Percentiles rank a stretch among this genome's conserved stretches.
Evolutionary conservation across 2,888 invertebrate species (phyloP).

Genomic region (Tridacna gigas): DNA sequence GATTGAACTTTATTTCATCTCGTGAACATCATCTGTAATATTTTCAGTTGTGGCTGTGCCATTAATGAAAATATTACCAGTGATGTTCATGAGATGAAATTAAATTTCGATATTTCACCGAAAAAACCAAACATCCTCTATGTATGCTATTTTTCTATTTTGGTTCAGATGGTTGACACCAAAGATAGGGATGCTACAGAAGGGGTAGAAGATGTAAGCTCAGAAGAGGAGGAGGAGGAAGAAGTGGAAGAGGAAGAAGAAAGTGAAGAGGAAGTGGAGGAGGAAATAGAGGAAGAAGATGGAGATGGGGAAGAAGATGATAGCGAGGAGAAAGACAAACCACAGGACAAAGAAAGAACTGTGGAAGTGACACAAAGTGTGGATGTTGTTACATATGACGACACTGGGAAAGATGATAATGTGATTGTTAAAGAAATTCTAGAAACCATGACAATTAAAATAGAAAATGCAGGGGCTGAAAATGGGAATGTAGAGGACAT

Average conservation of each 20-base stretch:
- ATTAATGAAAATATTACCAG: no score
- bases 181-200: background rate
- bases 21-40: no score
- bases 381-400: constrained; percentile 48
- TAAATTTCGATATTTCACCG: no score
- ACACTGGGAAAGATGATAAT: constrained; percentile 50
- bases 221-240: constrained; percentile 45
- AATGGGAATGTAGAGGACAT: constrained; percentile 19
- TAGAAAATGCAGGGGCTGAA: constrained; percentile 36
- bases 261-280: constrained; percentile 37
- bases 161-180: background rate
- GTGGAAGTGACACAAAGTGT: constrained; percentile 52
- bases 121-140: no score
- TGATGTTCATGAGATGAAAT: no score
- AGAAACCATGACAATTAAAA: constrained; percentile 57
- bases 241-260: constrained; percentile 65
- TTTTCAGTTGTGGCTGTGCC: no score
- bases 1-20: no score
- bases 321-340: background rate
- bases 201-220: constrained; percentile 44
- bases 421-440: constrained; percentile 52
- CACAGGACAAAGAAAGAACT: constrained; percentile 19
- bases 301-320: constrained; percentile 30
- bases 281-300: constrained; percentile 17
- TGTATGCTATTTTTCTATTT: no score